Percentiles rank a stretch among this genome's conserved stretches.
Conservation (phyloP, 1,140 invertebrate species). For the Drosophila rufa region DNA sequence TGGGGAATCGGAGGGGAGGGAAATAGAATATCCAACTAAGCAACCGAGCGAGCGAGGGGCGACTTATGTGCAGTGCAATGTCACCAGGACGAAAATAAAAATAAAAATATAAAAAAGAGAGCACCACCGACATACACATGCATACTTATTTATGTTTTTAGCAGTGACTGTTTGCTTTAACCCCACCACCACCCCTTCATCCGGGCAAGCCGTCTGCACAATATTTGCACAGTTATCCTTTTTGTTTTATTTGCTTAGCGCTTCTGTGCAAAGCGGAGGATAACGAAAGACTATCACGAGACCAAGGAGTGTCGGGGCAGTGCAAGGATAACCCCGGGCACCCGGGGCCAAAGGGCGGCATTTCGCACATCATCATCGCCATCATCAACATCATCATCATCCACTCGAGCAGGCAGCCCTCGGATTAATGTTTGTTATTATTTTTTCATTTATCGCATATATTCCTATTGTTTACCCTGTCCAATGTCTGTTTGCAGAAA, state of each 20-base stretch:
- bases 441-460: conserved; percentile 75
- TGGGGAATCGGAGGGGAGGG: conserved; percentile 30
- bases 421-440: conserved; percentile 78
- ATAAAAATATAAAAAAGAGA: conserved; percentile 19
- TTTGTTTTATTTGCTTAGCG: conserved; percentile 84
- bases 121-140: conserved; percentile 18
- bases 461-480: conserved; percentile 59
- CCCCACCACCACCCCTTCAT: conserved; percentile 20
- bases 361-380: conserved; percentile 59
- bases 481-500: conserved; percentile 45
- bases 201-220: conserved; percentile 45
- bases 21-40: conserved; percentile 44
- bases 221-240: conserved; percentile 82
- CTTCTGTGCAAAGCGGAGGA: conserved; percentile 73
- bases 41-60: conserved; percentile 16
- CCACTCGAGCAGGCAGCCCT: conserved; percentile 64
- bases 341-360: conserved; percentile 28
- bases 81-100: conserved; percentile 57
- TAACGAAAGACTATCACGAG: conserved; percentile 69
- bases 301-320: conserved; percentile 54
- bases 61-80: conserved; percentile 64
- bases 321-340: conserved; percentile 36
- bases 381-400: conserved; percentile 49
- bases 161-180: conserved; percentile 35
- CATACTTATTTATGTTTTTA: conserved; percentile 57